Conservation (phyloP, 1,140 invertebrate genomes). For the Drepana arcuata region DNA sequence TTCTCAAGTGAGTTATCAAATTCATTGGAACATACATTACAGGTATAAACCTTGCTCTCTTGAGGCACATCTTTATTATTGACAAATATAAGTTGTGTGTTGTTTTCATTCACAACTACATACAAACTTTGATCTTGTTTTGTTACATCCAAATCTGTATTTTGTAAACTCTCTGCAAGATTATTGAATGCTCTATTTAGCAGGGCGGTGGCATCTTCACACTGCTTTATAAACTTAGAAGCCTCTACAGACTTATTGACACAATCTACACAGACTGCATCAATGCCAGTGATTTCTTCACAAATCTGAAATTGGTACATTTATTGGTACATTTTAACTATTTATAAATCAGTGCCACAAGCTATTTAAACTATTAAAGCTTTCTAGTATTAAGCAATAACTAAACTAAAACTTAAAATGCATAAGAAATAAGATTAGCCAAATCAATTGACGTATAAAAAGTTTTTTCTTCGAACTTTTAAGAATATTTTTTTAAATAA, state of each 20-base stretch:
- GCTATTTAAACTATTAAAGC: too few relatives aligned
- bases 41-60: conserved; percentile 18
- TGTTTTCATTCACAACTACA: conserved; percentile 26
- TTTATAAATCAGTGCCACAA: too few relatives aligned
- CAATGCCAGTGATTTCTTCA: conserved; percentile 40
- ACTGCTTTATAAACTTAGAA: conserved; percentile 31
- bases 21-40: conserved; percentile 24
- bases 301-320: conserved; percentile 39
- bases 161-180: conserved; percentile 18
- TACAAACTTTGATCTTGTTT: conserved; percentile 25
- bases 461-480: too few relatives aligned
- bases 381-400: too few relatives aligned
- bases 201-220: conserved; percentile 22
- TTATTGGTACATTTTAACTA: too few relatives aligned
- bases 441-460: too few relatives aligned
- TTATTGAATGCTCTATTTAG: conserved; percentile 34
- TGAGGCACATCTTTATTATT: conserved; percentile 18
- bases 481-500: too few relatives aligned
- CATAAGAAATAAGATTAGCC: too few relatives aligned
- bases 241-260: conserved; percentile 28
- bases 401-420: too few relatives aligned
- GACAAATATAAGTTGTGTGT: conserved; percentile 27
- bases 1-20: conserved; percentile 24
- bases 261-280: conserved; percentile 44
- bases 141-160: conserved; percentile 16